Evolutionary conservation across 2,888 invertebrate genomes (phyloP), one percentile per base, ranked within the genome.

Genomic region (Eupithecia exiguata): DNA sequence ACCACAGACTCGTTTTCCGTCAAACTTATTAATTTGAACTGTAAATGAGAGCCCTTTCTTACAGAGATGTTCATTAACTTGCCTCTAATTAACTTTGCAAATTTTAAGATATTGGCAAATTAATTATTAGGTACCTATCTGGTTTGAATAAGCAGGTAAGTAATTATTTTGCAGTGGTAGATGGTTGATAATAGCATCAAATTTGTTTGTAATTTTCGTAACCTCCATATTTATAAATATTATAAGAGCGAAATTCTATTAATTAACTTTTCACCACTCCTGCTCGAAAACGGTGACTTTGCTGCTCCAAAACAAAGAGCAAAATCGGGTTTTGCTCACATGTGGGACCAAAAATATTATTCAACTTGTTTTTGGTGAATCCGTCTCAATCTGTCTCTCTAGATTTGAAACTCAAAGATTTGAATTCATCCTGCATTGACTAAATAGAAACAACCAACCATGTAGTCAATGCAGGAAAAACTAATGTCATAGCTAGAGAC

Each of bases 71-170:
- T 49, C 16, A 49, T n/a, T 49, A n/a, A 49, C 49, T 49, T 49
- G 2, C 46, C 0, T n/a, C 1, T 46, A 18, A 49, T n/a, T n/a
- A 49, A 49, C 49, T 49, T n/a, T 49, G 49, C 9, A 9, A 49
- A 49, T 49, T 49, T 49, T n/a, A 49, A n/a, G n/a, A 49, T 49
- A n/a, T 49, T 49, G 9, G 49, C 49, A n/a, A 49, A 49, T 49
- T 49, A n/a, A 49, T 49, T 49, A 46, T 6, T 18, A 46, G 46
- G n/a, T 49, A n/a, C n/a, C 7, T 49, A n/a, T 49, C 7, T 49
- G 49, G 49, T 49, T 49, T 7, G n/a, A 49, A n/a, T 49, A 18
- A 46, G 16, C n/a, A 49, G 49, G 49, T 49, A 16, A 43, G 16
- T 16, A 16, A 43, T 43, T 43, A 49, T 49, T 49, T 49, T 49